These are phyloP conservation scores for Indicator indicator DNA, from an alignment of 2,113 vertebrate species.

Conservation along the genomic window DNA sequence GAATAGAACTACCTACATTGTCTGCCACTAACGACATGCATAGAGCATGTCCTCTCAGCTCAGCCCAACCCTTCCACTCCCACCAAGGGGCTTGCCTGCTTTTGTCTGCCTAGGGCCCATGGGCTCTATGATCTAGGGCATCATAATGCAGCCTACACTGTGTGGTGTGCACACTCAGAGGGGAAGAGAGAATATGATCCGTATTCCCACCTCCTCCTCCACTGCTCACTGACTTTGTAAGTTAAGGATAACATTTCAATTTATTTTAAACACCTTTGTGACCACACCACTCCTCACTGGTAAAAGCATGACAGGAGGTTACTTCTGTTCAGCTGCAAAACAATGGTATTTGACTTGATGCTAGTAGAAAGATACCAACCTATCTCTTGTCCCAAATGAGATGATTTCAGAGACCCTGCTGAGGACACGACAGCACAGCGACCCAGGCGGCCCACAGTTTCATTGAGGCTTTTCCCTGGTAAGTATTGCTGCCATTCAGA, in stretches of 20 bases:
- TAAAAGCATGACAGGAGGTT: neutral
- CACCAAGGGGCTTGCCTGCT: neutral
- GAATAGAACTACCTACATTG: neutral
- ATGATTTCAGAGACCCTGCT: conserved; percentile 80
- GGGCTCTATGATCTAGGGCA: neutral
- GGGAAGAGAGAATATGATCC: neutral
- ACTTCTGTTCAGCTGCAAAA: neutral
- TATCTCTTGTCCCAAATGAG: conserved; percentile 81
- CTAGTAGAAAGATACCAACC: conserved; percentile 67
- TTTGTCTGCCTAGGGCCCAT: neutral
- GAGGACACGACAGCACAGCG: conserved; percentile 83
- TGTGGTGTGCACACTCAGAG: neutral
- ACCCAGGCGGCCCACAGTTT: conserved; percentile 65
- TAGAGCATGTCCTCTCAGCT: neutral
- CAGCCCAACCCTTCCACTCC: neutral
- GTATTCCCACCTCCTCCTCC: neutral
- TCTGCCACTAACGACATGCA: too few species aligned
- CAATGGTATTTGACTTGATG: neutral
- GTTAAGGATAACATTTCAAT: neutral
- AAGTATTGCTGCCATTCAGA: conserved; percentile 74
- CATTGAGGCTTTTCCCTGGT: conserved; percentile 70
- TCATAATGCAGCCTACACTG: neutral
- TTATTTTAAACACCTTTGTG: neutral
- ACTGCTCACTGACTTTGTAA: neutral
- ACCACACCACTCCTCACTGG: neutral